These are phyloP conservation scores for Eudemis profundana DNA, from an alignment of 2,888 invertebrate species.

Conservation along the genomic window DNA sequence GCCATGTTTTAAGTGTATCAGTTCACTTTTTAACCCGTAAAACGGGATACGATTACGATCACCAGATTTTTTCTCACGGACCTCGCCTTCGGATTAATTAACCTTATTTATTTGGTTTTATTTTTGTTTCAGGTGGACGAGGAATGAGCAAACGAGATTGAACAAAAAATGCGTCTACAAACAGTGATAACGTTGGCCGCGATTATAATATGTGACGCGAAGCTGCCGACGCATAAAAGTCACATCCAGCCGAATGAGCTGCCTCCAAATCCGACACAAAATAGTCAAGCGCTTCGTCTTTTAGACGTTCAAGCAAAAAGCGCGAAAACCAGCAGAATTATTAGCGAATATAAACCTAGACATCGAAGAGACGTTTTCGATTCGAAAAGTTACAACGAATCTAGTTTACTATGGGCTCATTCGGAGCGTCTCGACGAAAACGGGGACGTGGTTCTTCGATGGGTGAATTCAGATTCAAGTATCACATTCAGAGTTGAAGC, in stretches of 20 bases:
- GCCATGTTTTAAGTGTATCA: constrained; percentile 37
- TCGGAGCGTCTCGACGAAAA: constrained; percentile 83
- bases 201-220: constrained; percentile 76
- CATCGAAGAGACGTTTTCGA: constrained; percentile 76
- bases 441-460: constrained; percentile 86
- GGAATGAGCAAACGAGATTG: constrained; percentile 65
- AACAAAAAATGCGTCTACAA: constrained; percentile 71
- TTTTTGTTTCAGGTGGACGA: constrained; percentile 73
- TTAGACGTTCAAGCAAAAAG: constrained; percentile 69
- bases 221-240: constrained; percentile 69
- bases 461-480: constrained; percentile 91
- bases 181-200: constrained; percentile 69
- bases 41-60: constrained; percentile 12
- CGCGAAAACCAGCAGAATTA: constrained; percentile 72
- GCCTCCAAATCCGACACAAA: constrained; percentile 66
- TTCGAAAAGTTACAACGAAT: constrained; percentile 72
- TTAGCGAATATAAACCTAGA: constrained; percentile 70
- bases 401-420: constrained; percentile 85
- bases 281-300: constrained; percentile 62
- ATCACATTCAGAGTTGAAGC: constrained; percentile 94
- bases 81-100: constrained; percentile 23
- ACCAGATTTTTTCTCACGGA: constrained; percentile 24
- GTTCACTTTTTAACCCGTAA: constrained; percentile 16
- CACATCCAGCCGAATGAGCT: constrained; percentile 67
- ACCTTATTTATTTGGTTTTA: constrained; percentile 45